Evolutionary conservation across 2,888 invertebrate species (phyloP).

Genomic region (Erebia palarica): DNA sequence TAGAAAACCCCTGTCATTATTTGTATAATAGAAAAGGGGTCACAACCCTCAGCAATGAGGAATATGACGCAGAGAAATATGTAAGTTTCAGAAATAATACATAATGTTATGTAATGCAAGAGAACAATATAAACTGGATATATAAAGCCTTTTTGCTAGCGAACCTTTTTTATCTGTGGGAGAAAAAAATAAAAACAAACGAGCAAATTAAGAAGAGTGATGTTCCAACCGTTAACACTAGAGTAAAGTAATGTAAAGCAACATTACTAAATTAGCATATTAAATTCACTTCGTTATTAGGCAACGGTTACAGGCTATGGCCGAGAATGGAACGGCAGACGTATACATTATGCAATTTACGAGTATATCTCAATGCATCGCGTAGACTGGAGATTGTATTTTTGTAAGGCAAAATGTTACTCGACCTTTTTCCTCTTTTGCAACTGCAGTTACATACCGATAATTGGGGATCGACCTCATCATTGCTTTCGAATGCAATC

Average conservation of each 20-base stretch:
- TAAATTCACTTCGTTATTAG: conserved; percentile 33
- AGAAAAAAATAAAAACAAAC: conserved; percentile 11
- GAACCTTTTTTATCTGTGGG: neutral
- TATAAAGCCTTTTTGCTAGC: neutral
- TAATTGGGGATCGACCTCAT: conserved; percentile 9
- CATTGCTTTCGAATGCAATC: conserved; percentile 46
- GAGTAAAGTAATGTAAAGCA: conserved; percentile 17
- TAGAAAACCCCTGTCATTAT: too few relatives aligned
- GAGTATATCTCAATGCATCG: conserved; percentile 29
- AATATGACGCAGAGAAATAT: too few relatives aligned
- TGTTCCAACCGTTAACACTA: conserved; percentile 11
- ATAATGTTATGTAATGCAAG: neutral
- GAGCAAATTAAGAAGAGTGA: conserved; percentile 17
- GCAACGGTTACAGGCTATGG: conserved; percentile 28
- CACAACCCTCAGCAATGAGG: too few relatives aligned
- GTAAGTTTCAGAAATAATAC: neutral
- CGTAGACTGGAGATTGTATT: conserved; percentile 29
- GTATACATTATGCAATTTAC: conserved; percentile 26
- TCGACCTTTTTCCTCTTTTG: conserved; percentile 26
- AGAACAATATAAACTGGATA: neutral
- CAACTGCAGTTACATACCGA: conserved; percentile 18
- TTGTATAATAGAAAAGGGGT: too few relatives aligned
- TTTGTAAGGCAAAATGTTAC: conserved; percentile 22
- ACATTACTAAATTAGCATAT: conserved; percentile 35
- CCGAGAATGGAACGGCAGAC: conserved; percentile 7